These are phyloP conservation scores for Globodera ellingtonae DNA, from an alignment of 1,140 invertebrate genomes.

Conservation along the genomic window DNA sequence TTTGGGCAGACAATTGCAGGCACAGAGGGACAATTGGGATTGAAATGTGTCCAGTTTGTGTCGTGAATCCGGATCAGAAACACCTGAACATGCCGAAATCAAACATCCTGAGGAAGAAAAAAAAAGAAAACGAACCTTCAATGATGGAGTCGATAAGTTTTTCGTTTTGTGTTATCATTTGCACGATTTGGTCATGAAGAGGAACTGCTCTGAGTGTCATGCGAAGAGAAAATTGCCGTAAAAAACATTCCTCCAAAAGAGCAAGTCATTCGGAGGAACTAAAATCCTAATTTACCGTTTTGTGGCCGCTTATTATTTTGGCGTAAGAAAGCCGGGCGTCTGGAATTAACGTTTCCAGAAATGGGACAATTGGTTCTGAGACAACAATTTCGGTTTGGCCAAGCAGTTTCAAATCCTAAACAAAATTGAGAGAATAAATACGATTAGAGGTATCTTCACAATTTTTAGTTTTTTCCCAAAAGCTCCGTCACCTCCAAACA, in stretches of 20 bases:
- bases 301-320: constrained; percentile 51
- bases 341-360: constrained; percentile 85
- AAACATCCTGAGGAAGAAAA: too few species aligned
- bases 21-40: constrained; percentile 72
- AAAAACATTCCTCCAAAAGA: constrained; percentile 71
- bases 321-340: constrained; percentile 46
- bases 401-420: constrained; percentile 72
- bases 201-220: constrained; percentile 80
- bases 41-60: constrained; percentile 46
- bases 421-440: neutral
- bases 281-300: constrained; percentile 42
- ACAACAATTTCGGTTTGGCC: constrained; percentile 74
- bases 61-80: constrained; percentile 12
- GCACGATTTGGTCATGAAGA: constrained; percentile 76
- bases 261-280: neutral
- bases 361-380: constrained; percentile 92
- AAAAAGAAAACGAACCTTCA: constrained; percentile 68
- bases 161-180: constrained; percentile 85
- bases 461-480: neutral
- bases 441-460: neutral
- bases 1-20: constrained; percentile 72
- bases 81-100: neutral
- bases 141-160: constrained; percentile 72
- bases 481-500: constrained; percentile 70
- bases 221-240: constrained; percentile 74